phyloP scores from a whole-genome alignment of 1,140 invertebrate genomes.

The Bombus consobrinus region DNA sequence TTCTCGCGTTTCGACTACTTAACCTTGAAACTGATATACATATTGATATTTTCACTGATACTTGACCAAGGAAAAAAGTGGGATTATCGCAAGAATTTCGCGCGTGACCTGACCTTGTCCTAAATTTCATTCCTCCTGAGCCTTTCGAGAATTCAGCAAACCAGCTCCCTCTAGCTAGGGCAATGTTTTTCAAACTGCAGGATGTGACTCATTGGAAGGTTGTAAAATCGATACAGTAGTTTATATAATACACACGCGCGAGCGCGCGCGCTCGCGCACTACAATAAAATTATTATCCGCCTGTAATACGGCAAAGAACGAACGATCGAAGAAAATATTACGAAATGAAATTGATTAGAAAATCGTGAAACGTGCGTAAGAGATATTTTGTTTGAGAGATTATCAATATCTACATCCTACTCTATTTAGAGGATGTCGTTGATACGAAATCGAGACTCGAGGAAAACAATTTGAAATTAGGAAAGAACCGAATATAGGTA shows the following conservation, averaged over 20 bases:
- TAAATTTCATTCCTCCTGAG: slow-evolving; percentile 47
- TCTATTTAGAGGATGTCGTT: too few relatives aligned
- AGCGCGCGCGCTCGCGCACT: too few relatives aligned
- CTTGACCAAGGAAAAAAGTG: background rate
- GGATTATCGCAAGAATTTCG: slow-evolving; percentile 10
- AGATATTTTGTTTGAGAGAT: too few relatives aligned
- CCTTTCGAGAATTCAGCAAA: slow-evolving; percentile 12
- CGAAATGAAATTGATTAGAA: too few relatives aligned
- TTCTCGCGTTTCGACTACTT: background rate
- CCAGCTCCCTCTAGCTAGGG: slow-evolving; percentile 17
- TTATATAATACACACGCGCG: background rate
- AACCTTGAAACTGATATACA: background rate
- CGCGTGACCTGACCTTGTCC: slow-evolving; percentile 45
- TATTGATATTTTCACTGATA: background rate
- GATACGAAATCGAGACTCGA: too few relatives aligned
- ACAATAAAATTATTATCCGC: background rate
- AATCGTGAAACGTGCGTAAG: too few relatives aligned
- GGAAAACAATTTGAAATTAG: too few relatives aligned
- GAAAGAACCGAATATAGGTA: background rate
- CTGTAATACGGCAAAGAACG: too few relatives aligned
- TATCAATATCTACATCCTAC: too few relatives aligned
- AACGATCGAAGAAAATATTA: too few relatives aligned
- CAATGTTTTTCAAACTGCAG: slow-evolving; percentile 14
- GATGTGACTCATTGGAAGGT: background rate
- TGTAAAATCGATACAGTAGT: background rate